phyloP scores from a whole-genome alignment of 2,113 vertebrate species.

The Otus sunia region DNA sequence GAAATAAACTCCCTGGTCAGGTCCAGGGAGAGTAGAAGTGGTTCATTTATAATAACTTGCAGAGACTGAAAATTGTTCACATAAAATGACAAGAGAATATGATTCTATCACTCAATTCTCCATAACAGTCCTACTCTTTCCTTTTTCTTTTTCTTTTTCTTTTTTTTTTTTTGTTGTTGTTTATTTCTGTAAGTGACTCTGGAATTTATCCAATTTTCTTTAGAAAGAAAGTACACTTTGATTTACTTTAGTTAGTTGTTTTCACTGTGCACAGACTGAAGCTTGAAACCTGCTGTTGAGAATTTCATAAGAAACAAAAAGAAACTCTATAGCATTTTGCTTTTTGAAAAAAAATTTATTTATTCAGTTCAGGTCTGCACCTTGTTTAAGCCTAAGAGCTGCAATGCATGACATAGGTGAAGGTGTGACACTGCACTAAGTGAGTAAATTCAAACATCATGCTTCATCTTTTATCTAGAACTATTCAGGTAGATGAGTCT shows the following conservation, averaged over 20 bases:
- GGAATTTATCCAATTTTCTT: not conserved
- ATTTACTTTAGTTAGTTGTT: not conserved
- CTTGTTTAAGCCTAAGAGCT: not conserved
- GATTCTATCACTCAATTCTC: not conserved
- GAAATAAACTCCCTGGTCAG: not conserved
- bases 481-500: not conserved
- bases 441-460: not conserved
- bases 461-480: not conserved
- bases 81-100: not conserved
- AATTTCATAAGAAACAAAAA: not conserved
- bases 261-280: not conserved
- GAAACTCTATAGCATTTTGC: not conserved
- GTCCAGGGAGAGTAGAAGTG: not conserved
- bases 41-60: not conserved
- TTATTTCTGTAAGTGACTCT: not conserved
- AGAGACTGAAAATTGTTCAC: not conserved
- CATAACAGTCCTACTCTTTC: not conserved
- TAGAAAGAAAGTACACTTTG: not conserved
- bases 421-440: not conserved
- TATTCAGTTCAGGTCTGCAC: not conserved
- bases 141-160: accelerated
- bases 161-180: not conserved
- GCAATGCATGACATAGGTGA: not conserved
- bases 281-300: not conserved
- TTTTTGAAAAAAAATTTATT: not conserved